Evolutionary conservation across 2,113 vertebrate species (phyloP).

Genomic region (Willisornis vidua): DNA sequence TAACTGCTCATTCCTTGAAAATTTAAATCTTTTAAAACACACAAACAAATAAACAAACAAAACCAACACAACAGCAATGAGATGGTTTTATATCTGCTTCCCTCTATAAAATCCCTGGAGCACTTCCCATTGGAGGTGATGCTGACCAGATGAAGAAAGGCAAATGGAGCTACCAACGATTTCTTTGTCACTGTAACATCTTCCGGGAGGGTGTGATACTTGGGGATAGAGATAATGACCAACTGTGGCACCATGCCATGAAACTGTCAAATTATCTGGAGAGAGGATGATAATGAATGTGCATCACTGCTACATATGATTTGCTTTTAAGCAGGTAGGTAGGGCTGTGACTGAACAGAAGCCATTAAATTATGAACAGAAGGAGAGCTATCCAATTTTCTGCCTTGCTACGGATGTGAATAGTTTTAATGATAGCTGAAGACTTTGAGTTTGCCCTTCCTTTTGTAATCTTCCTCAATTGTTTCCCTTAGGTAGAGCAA

Average conservation of each 20-base stretch:
- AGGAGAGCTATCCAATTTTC: constrained; percentile 49
- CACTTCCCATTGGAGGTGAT: background rate
- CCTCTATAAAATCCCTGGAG: background rate
- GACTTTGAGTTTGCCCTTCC: constrained; percentile 38
- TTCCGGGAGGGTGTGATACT: background rate
- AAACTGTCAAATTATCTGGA: constrained; percentile 35
- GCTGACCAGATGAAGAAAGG: background rate
- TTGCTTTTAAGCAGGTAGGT: constrained; percentile 52
- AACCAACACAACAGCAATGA: background rate
- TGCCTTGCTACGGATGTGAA: constrained; percentile 40
- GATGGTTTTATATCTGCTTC: background rate
- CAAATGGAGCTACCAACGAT: background rate
- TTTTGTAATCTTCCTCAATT: constrained; percentile 32
- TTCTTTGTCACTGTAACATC: background rate
- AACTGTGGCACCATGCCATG: constrained; percentile 41
- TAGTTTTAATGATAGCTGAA: constrained; percentile 38
- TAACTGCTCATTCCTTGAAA: background rate
- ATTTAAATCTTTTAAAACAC: background rate
- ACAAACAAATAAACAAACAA: background rate
- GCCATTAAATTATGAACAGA: constrained; percentile 41
- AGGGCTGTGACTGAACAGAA: constrained; percentile 46
- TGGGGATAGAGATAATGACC: background rate
- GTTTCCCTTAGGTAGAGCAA: constrained; percentile 22
- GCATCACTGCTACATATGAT: constrained; percentile 26
- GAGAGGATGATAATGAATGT: constrained; percentile 26